phyloP scores from a whole-genome alignment of 2,797 vertebrate species.

The Lacerta agilis region DNA sequence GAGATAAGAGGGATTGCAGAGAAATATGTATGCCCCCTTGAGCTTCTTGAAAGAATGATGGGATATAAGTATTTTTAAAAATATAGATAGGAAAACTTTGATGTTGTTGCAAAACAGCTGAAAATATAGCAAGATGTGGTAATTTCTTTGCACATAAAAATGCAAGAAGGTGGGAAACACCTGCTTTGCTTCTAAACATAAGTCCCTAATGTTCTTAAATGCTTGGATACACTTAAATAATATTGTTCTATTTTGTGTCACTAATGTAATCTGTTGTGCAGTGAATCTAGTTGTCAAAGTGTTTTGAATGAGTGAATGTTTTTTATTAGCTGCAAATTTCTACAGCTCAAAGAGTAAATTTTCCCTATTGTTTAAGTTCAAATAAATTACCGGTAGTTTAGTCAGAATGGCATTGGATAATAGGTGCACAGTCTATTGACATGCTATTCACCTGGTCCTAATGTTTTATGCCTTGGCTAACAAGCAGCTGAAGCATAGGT shows the following conservation, averaged over 20 bases:
- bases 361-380: background rate
- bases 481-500: background rate
- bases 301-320: background rate
- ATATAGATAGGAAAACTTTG: background rate
- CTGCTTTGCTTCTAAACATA: background rate
- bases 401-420: background rate
- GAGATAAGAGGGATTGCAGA: background rate
- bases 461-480: background rate
- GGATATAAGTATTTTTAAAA: background rate
- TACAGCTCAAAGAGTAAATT: background rate
- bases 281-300: background rate
- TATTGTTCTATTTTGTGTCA: background rate
- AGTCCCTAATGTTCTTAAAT: background rate
- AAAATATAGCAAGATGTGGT: background rate
- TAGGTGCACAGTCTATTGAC: background rate
- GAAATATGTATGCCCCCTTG: background rate
- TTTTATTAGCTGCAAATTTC: background rate
- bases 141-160: background rate
- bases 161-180: background rate
- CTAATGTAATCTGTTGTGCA: background rate
- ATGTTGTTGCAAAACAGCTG: background rate
- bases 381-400: background rate
- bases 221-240: background rate
- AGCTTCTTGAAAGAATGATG: background rate
- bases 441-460: background rate